Percentiles rank a stretch among this genome's conserved stretches.
phyloP scores from a whole-genome alignment of 2,113 vertebrate genomes.

The Menura novaehollandiae region DNA sequence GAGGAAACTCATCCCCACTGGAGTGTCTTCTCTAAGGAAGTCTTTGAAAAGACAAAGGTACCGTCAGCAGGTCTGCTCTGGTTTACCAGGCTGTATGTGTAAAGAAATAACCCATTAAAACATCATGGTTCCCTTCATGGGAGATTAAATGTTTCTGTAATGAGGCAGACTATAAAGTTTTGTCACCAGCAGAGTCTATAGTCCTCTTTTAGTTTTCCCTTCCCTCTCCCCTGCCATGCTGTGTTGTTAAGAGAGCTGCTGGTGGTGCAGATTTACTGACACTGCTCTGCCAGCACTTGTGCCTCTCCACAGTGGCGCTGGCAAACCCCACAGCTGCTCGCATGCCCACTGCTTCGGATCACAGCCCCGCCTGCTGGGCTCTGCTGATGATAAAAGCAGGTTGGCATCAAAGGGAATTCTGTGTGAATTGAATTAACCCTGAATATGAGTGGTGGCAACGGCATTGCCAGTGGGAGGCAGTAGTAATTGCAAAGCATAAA shows the following conservation, averaged over 20 bases:
- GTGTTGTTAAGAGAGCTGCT: not conserved
- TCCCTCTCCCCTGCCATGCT: not conserved
- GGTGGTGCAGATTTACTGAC: not conserved
- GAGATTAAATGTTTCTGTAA: not conserved
- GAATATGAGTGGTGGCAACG: fast-evolving
- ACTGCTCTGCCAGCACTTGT: not conserved
- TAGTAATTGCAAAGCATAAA: not conserved
- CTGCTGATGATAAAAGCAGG: not conserved
- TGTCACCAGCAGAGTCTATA: not conserved
- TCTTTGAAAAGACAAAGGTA: constrained; percentile 67
- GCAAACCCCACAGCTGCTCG: fast-evolving
- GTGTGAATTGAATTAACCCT: not conserved
- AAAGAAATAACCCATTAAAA: not conserved
- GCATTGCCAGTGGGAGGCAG: not conserved
- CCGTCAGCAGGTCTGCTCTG: not conserved
- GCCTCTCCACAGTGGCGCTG: fast-evolving
- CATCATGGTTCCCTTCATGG: not conserved
- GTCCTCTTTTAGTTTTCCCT: not conserved
- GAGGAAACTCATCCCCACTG: constrained; percentile 85
- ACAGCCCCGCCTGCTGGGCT: not conserved
- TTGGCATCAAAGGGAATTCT: not conserved
- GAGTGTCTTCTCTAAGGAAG: constrained; percentile 84
- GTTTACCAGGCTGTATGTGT: not conserved
- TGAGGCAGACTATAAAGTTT: not conserved
- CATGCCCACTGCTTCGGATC: not conserved